Conservation (phyloP, 2,888 invertebrate species). For the Tetragonula carbonaria region DNA sequence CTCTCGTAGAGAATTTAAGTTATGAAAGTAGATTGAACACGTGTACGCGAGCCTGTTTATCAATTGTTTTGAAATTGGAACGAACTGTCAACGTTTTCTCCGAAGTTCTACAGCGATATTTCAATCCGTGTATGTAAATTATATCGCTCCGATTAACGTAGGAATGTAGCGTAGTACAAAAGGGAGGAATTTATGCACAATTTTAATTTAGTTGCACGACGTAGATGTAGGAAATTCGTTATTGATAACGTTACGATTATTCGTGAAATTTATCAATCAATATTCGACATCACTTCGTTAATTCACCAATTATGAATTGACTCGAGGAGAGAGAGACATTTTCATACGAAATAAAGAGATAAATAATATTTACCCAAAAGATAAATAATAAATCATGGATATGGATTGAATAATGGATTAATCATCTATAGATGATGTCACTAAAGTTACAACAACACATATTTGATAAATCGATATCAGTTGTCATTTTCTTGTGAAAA, state of each 20-base stretch:
- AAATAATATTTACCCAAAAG: background rate
- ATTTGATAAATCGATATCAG: background rate
- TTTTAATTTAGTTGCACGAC: background rate
- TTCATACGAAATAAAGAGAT: background rate
- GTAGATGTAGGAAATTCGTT: background rate
- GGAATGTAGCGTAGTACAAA: background rate
- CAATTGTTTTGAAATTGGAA: background rate
- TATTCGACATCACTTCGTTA: background rate
- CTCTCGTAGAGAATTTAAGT: background rate
- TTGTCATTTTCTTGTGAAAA: background rate
- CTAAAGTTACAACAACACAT: background rate
- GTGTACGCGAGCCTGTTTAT: background rate
- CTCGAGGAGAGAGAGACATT: background rate
- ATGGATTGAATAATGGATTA: no score
- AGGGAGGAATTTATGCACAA: background rate
- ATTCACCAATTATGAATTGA: no score
- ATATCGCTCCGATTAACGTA: background rate
- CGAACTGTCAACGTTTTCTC: background rate
- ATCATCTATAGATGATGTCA: no score
- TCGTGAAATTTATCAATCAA: background rate
- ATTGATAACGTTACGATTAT: background rate
- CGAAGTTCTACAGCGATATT: background rate
- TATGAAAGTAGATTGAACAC: background rate
- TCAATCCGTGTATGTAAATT: background rate
- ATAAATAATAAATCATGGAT: background rate